These are phyloP conservation scores for Callimorpha dominula DNA, from an alignment of 2,888 invertebrate genomes.

Conservation along the genomic window DNA sequence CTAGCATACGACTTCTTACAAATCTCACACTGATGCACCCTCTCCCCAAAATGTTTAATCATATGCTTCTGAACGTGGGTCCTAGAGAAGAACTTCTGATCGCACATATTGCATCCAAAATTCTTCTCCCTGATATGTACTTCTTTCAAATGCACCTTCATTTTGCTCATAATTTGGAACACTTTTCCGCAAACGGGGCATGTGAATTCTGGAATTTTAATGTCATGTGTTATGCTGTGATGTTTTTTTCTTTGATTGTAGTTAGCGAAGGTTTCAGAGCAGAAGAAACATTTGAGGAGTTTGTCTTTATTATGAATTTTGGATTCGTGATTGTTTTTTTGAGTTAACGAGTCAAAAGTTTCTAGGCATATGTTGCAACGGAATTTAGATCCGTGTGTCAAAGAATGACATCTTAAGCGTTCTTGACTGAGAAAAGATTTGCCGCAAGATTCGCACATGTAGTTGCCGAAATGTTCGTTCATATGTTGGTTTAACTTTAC, in stretches of 20 bases:
- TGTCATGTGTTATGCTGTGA: constrained; percentile 62
- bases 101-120: constrained; percentile 80
- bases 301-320: constrained; percentile 67
- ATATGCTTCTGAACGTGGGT: constrained; percentile 84
- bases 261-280: constrained; percentile 68
- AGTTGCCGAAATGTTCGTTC: constrained; percentile 76
- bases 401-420: constrained; percentile 69
- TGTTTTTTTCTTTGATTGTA: constrained; percentile 70
- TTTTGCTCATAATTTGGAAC: constrained; percentile 71
- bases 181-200: constrained; percentile 73
- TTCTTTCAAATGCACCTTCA: constrained; percentile 74
- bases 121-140: constrained; percentile 81
- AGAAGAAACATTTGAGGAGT: constrained; percentile 69
- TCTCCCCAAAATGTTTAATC: constrained; percentile 81
- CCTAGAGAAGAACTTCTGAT: constrained; percentile 81
- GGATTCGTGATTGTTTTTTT: constrained; percentile 66
- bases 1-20: constrained; percentile 83
- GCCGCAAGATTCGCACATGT: constrained; percentile 77
- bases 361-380: constrained; percentile 68
- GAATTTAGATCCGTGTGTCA: constrained; percentile 68
- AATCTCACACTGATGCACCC: constrained; percentile 76
- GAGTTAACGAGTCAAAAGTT: constrained; percentile 67
- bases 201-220: constrained; percentile 61
- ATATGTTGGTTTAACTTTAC: constrained; percentile 80
- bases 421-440: constrained; percentile 76